These are phyloP conservation scores for Drosophila setosimentum DNA, from an alignment of 2,888 invertebrate species.

Conservation along the genomic window DNA sequence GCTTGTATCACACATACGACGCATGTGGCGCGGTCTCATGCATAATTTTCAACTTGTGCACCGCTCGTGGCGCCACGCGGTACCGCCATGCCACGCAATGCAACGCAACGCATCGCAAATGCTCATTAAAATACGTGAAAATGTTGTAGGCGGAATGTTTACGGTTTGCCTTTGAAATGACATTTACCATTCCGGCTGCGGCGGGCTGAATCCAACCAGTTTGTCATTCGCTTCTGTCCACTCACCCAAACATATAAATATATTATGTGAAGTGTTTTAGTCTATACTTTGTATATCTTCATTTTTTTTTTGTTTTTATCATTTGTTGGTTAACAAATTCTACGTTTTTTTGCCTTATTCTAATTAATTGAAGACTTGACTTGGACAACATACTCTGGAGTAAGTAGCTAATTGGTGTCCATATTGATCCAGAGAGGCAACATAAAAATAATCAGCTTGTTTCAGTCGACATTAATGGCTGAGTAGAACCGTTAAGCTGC, in stretches of 20 bases:
- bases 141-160: slow-evolving; percentile 68
- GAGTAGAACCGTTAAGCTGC: neutral
- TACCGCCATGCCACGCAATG: slow-evolving; percentile 10
- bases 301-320: neutral
- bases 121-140: slow-evolving; percentile 73
- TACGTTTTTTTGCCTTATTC: too few relatives aligned
- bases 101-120: slow-evolving; percentile 42
- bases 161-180: slow-evolving; percentile 68
- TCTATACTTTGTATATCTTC: neutral
- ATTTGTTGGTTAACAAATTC: neutral
- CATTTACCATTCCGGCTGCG: slow-evolving; percentile 53
- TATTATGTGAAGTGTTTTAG: neutral
- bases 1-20: slow-evolving; percentile 67
- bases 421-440: neutral
- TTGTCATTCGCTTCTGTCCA: slow-evolving; percentile 4
- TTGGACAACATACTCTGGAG: neutral
- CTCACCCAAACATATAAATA: neutral
- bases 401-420: neutral
- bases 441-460: neutral
- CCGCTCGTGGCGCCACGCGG: slow-evolving; percentile 1
- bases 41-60: slow-evolving; percentile 50
- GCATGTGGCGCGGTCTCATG: slow-evolving; percentile 60
- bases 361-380: too few relatives aligned
- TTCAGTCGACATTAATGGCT: neutral
- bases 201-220: slow-evolving; percentile 23